Percentiles rank a stretch among this genome's conserved stretches.
phyloP scores from a whole-genome alignment of 1,140 invertebrate genomes.

The Lepidurus packardi region DNA sequence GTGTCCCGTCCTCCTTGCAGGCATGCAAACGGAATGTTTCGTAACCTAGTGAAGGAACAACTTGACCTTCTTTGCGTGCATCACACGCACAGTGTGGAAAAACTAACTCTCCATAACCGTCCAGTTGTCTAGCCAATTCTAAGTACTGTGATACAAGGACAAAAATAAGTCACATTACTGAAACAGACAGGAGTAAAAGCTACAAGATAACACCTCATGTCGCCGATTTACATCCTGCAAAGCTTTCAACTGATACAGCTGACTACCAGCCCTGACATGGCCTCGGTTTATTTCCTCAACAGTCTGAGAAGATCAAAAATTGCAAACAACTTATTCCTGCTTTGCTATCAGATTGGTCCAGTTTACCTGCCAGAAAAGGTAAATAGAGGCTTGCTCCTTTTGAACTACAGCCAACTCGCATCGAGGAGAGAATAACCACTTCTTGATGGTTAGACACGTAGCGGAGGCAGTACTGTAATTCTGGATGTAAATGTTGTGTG shows the following conservation, averaged over 20 bases:
- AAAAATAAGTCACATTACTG: conserved; percentile 22
- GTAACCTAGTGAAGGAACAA: conserved; percentile 69
- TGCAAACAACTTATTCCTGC: conserved; percentile 29
- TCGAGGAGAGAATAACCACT: conserved; percentile 84
- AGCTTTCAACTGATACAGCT: conserved; percentile 90
- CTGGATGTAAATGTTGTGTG: conserved; percentile 96
- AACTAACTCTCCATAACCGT: conserved; percentile 84
- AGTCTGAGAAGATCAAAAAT: conserved; percentile 51
- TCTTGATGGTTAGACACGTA: conserved; percentile 86
- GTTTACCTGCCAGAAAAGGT: conserved; percentile 66
- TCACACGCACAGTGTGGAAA: conserved; percentile 95
- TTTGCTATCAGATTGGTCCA: neutral
- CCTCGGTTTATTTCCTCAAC: conserved; percentile 93
- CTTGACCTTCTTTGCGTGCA: conserved; percentile 84
- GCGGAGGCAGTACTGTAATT: conserved; percentile 98
- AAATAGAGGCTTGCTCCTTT: conserved; percentile 58
- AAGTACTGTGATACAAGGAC: conserved; percentile 60
- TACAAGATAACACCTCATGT: conserved; percentile 55
- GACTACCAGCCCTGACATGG: conserved; percentile 78
- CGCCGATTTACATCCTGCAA: conserved; percentile 83
- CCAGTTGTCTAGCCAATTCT: conserved; percentile 72
- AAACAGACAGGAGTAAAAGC: neutral
- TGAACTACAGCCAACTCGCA: conserved; percentile 65
- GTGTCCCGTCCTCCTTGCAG: conserved; percentile 75
- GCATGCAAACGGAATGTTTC: conserved; percentile 75